Percentiles rank a stretch among this genome's conserved stretches.
phyloP scores from a whole-genome alignment of 1,140 invertebrate species.

The Pseudobourletiella spinata region DNA sequence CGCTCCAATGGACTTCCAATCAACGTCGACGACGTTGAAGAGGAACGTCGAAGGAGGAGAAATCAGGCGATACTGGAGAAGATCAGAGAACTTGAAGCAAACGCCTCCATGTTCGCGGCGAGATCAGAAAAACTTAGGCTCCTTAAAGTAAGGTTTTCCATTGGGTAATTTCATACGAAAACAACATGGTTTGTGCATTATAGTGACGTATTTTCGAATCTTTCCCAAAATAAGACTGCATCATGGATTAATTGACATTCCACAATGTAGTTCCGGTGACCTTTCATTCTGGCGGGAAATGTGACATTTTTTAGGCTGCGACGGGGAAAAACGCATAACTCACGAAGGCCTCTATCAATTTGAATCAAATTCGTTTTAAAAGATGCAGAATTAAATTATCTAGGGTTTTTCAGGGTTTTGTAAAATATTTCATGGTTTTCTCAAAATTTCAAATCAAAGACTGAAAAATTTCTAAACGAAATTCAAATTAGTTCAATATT shows the following conservation, averaged over 20 bases:
- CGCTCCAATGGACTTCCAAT: not conserved
- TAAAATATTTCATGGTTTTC: too few relatives aligned
- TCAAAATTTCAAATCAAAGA: too few relatives aligned
- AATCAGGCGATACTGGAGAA: constrained; percentile 23
- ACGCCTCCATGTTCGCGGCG: constrained; percentile 20
- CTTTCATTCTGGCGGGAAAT: not conserved
- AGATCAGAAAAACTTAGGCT: constrained; percentile 24
- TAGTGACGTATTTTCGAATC: too few relatives aligned
- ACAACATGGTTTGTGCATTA: too few relatives aligned
- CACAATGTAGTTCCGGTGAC: not conserved
- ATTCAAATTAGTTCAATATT: too few relatives aligned
- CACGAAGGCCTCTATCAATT: too few relatives aligned
- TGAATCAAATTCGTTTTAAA: too few relatives aligned
- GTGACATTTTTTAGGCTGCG: constrained; percentile 3
- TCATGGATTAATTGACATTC: not conserved
- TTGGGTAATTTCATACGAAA: too few relatives aligned
- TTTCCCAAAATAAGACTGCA: not conserved
- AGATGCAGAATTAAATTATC: too few relatives aligned
- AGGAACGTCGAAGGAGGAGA: constrained; percentile 2
- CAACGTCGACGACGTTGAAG: not conserved
- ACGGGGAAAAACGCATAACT: too few relatives aligned
- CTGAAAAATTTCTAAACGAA: too few relatives aligned
- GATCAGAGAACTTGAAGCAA: constrained; percentile 27
- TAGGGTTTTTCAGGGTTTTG: too few relatives aligned
- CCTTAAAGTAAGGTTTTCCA: constrained; percentile 19